Base-by-base conservation (phyloP, 2,797 vertebrate genomes). In the Merluccius polli region DNA sequence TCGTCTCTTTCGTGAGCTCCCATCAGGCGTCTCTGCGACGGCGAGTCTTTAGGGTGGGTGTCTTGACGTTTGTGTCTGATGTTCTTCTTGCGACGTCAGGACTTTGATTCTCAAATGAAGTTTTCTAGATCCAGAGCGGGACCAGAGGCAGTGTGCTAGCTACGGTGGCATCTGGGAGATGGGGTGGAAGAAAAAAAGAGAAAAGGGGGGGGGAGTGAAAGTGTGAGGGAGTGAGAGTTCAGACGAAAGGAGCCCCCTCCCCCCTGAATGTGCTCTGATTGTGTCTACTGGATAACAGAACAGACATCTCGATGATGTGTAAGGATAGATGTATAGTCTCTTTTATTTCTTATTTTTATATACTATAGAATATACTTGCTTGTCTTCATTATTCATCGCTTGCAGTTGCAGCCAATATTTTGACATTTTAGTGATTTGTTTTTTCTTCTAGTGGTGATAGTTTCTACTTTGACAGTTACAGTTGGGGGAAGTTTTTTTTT, bases 271-370 rank as follows among this genome's bases (percentile, higher is more conserved):
- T 18, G 70, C 73, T 81, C 71, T 77, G 82, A 83, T 82, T 78
- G 12, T 81, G 77, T 77, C 79, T 80, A 77, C 73, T 79, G 81
- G 86, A 89, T 84, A 83, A 81, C 76, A 89, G 85, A 84, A 80
- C 76, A 76, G 85, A 85, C 74, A 87, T 81, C 77, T 84, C 72
- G 80, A 91, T 91, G 86, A 83, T 86, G 82, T 89, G 85, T 78
- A 77, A 81, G 89, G 91, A 88, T 92, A 90, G 79, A 90, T 90
- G n/a, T 35, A 71, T 72, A 78, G 72, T 79, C 63, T 68, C 41
- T 15, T 44, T 44, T 18, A 6, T 59, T n/a, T 59, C 52, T 24
- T 24, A 21, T 59, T 9, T 24, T 24, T 65, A 65, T 65, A 12
- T 11, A 27, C n/a, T 24, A 11, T 65, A 27, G 27, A 27, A 65